phyloP scores from a whole-genome alignment of 2,113 vertebrate genomes.

The Sphyrna mokarran region DNA sequence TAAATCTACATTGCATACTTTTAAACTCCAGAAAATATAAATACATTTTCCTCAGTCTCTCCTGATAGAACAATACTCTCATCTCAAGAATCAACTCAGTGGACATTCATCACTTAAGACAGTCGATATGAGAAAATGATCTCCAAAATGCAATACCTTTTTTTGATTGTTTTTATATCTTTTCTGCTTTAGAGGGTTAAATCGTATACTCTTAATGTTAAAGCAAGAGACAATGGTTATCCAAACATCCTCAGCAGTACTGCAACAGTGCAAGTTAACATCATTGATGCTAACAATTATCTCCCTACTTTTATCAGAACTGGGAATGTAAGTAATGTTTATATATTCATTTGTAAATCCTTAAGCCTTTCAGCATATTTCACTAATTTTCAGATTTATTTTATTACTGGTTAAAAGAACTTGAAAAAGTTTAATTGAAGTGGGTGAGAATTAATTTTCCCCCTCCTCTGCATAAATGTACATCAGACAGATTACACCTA shows the following conservation, averaged over 20 bases:
- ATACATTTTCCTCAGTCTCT: background rate
- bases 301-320: background rate
- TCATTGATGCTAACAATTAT: background rate
- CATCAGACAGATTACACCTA: background rate
- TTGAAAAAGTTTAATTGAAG: background rate
- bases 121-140: background rate
- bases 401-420: background rate
- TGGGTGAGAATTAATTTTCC: background rate
- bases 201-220: background rate
- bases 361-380: background rate
- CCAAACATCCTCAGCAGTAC: background rate
- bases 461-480: background rate
- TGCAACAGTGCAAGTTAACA: background rate
- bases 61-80: too few relatives aligned
- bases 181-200: slow-evolving; percentile 7
- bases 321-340: background rate
- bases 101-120: background rate
- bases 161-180: background rate
- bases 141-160: background rate
- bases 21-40: background rate
- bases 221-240: background rate
- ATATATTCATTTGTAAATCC: background rate
- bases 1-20: background rate
- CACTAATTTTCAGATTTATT: background rate
- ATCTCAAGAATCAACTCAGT: too few relatives aligned